phyloP scores from a whole-genome alignment of 1,140 invertebrate species.

The Drosophila willistoni region DNA sequence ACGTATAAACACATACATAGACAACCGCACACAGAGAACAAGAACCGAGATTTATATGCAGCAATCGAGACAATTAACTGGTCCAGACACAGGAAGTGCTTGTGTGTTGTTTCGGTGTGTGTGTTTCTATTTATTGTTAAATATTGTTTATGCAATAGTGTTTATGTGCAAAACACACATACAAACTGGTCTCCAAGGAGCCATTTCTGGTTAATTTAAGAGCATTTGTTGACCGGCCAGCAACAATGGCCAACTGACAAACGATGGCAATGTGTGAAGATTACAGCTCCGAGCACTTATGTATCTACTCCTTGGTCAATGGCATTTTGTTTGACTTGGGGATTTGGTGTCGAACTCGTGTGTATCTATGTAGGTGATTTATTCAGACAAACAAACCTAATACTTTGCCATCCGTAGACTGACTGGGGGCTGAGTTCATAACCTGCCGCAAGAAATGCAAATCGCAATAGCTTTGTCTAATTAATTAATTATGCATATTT shows the following conservation, averaged over 20 bases:
- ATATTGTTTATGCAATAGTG: constrained; percentile 73
- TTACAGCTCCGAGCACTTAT: constrained; percentile 20
- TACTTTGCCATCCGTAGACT: constrained; percentile 20
- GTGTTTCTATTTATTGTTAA: constrained; percentile 61
- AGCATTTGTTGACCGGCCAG: constrained; percentile 57
- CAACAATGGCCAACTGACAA: constrained; percentile 18
- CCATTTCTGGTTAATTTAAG: constrained; percentile 68
- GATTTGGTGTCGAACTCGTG: constrained; percentile 7
- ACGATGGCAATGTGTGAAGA: constrained; percentile 62
- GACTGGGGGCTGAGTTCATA: constrained; percentile 31
- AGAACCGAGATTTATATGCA: constrained; percentile 64
- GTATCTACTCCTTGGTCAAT: constrained; percentile 23
- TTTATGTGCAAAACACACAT: constrained; percentile 39
- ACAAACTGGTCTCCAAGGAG: constrained; percentile 48
- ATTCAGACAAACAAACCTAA: neutral
- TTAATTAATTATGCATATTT: constrained; percentile 78
- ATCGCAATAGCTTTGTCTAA: constrained; percentile 57
- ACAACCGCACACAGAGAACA: constrained; percentile 22
- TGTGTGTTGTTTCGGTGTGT: constrained; percentile 3
- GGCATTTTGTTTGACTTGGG: constrained; percentile 1
- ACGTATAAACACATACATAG: constrained; percentile 16
- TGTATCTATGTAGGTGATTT: constrained; percentile 9
- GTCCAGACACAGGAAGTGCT: constrained; percentile 27
- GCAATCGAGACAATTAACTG: constrained; percentile 74
- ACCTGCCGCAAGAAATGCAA: constrained; percentile 53